Conservation (phyloP, 2,797 vertebrate genomes). For the Clarias laeviceps region DNA sequence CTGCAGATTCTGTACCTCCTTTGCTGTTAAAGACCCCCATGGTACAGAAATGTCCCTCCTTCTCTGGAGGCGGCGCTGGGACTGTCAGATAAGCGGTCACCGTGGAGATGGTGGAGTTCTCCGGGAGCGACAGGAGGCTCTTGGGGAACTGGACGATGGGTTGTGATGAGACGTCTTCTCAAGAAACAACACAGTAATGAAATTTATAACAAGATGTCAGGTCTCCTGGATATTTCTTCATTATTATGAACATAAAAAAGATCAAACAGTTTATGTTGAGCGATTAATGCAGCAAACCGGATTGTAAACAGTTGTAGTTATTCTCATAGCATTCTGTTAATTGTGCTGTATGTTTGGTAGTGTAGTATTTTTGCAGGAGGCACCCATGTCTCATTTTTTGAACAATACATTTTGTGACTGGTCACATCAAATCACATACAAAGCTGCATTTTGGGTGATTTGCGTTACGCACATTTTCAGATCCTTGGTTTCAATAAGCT, state of each 20-base stretch:
- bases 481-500: too few species aligned
- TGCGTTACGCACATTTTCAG: too few species aligned
- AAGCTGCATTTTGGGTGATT: too few species aligned
- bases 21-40: conserved; percentile 81
- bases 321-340: neutral
- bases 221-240: neutral
- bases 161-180: conserved; percentile 83
- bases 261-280: neutral
- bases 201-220: neutral
- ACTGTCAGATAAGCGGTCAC: conserved; percentile 87
- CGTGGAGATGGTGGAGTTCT: conserved; percentile 78
- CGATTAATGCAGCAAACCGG: neutral
- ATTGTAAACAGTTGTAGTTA: neutral
- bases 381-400: too few species aligned
- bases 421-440: too few species aligned
- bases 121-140: conserved; percentile 78
- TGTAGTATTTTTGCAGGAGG: too few species aligned
- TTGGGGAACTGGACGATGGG: conserved; percentile 89
- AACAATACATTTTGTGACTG: too few species aligned
- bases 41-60: conserved; percentile 82
- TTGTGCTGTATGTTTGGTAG: neutral
- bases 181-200: conserved; percentile 21
- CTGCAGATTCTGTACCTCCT: conserved; percentile 73
- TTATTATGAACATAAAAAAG: neutral
- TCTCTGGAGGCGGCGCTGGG: conserved; percentile 80